Conservation (phyloP, 2,113 vertebrate species). For the Sitta europaea region DNA sequence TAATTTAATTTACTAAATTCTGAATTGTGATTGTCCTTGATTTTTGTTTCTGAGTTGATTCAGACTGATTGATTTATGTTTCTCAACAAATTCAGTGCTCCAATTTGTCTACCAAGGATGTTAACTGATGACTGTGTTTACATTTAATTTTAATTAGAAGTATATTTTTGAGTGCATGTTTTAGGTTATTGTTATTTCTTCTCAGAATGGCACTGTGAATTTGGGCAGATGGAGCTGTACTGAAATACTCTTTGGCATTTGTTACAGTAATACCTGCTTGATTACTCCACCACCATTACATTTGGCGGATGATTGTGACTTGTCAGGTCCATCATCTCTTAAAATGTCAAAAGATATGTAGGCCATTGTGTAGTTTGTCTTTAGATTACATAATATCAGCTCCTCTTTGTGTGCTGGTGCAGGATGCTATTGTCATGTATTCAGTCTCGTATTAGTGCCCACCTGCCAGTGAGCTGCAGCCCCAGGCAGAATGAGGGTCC, state of each 20-base stretch:
- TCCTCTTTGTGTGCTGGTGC: not conserved
- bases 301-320: not conserved
- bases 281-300: not conserved
- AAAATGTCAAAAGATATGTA: not conserved
- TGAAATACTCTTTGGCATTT: not conserved
- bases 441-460: not conserved
- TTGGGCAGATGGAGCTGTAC: not conserved
- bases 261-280: not conserved
- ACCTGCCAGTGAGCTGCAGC: not conserved
- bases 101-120: not conserved
- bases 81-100: not conserved
- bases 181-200: not conserved
- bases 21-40: not conserved
- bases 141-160: not conserved
- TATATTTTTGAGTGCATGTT: not conserved
- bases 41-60: constrained; percentile 3
- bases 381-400: not conserved
- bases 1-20: constrained; percentile 3
- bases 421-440: not conserved
- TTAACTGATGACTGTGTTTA: not conserved
- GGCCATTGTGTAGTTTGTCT: not conserved
- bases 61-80: not conserved
- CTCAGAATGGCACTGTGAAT: not conserved
- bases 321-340: not conserved
- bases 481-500: not conserved